A percentile compares a stretch with the other conserved stretches of the same genome.
phyloP scores from a whole-genome alignment of 2,888 invertebrate genomes.

The Oxytorus armatus region DNA sequence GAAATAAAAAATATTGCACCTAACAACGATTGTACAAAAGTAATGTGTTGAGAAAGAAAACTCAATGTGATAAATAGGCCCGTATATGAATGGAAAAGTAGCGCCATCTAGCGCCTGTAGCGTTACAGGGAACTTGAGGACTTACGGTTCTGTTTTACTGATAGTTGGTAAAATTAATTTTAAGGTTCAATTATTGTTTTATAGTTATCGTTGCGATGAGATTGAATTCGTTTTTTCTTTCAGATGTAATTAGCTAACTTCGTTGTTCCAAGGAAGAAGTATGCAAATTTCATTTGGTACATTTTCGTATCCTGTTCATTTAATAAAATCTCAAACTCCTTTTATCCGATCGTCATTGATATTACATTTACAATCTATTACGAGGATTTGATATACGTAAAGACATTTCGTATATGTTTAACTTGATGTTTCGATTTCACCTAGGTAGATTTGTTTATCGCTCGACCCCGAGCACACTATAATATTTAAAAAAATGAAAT shows the following conservation, averaged over 20 bases:
- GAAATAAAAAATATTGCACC: conserved; percentile 33
- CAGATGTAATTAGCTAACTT: background rate
- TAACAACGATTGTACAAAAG: conserved; percentile 42
- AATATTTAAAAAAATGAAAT: conserved; percentile 76
- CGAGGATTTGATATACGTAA: conserved; percentile 24
- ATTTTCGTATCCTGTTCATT: background rate
- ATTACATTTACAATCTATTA: conserved; percentile 54
- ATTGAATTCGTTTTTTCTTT: too few species aligned
- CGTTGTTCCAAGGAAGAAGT: background rate
- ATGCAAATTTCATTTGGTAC: background rate
- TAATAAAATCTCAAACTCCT: conserved; percentile 16
- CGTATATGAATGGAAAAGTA: background rate
- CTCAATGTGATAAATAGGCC: conserved; percentile 27
- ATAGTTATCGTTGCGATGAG: too few species aligned
- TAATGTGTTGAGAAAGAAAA: conserved; percentile 32
- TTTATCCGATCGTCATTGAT: conserved; percentile 12
- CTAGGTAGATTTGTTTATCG: conserved; percentile 97
- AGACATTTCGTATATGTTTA: conserved; percentile 34
- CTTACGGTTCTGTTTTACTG: background rate
- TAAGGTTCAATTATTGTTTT: too few species aligned
- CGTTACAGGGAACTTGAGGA: too few species aligned
- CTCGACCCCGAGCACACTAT: conserved; percentile 95
- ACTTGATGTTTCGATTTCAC: conserved; percentile 92
- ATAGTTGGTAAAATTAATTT: conserved; percentile 6
- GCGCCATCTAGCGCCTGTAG: conserved; percentile 39